phyloP scores from a whole-genome alignment of 1,140 invertebrate genomes.

The Cryptotermes secundus region DNA sequence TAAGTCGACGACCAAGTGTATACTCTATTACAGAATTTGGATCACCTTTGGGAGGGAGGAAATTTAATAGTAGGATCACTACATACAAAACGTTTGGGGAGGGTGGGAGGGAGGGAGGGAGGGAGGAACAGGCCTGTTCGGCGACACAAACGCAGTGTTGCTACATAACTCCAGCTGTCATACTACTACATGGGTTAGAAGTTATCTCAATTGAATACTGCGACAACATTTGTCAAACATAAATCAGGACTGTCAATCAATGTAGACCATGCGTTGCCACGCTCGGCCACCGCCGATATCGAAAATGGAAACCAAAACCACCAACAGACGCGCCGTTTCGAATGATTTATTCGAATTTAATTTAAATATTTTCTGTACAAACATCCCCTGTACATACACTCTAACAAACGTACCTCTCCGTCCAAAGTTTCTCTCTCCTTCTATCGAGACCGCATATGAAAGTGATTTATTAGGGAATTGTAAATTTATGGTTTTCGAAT shows the following conservation, averaged over 20 bases:
- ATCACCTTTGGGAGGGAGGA: no score
- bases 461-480: neutral
- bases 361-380: neutral
- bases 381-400: neutral
- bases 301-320: neutral
- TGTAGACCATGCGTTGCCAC: neutral
- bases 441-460: neutral
- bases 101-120: neutral
- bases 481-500: neutral
- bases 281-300: neutral
- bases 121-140: neutral
- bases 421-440: neutral
- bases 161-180: neutral
- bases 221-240: constrained; percentile 11
- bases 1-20: no score
- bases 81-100: no score
- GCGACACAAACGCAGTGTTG: neutral
- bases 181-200: neutral
- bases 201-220: constrained; percentile 9
- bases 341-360: constrained; percentile 18
- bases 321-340: neutral
- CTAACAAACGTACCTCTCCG: neutral
- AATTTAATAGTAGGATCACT: no score
- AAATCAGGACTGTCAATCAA: constrained; percentile 9
- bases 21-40: no score